Base-by-base conservation (phyloP, 1,140 invertebrate species). In the Eubasilissa regina region DNA sequence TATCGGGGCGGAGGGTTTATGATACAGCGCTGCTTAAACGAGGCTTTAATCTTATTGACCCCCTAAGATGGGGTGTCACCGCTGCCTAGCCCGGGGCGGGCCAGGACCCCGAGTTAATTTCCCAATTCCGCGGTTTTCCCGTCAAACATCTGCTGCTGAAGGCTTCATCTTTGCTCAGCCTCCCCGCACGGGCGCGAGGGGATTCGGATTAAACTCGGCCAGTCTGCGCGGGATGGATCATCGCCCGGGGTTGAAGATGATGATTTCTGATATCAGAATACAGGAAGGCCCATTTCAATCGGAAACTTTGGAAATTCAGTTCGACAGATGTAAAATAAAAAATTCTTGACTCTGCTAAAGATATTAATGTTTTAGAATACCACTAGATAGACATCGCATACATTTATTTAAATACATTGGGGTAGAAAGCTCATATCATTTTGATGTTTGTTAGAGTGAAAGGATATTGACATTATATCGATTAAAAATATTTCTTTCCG, bases 61-160 rank as follows among this genome's bases (percentile, higher is more conserved):
- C 62, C 62, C 62, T 44, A 58, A 13, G 9, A 19, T 13, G 11
- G 11, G 47, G 68, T 17, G 17, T 53, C 45, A 9, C 17, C 48
- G 21, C 21, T 25, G 21, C 17, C 47, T 53, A 45, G 70, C 70
- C 70, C 25, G 12, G 53, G 70, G 70, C 53, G 51, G 11, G 70
- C 25, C 70, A 56, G 75, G 75, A 79, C 77, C 77, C 80, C 58
- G 77, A 82, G 81, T 82, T 82, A 82, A 82, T 82, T 82, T 82
- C 81, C 78, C 81, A 68, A 79, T 82, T 79, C 78, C 81, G 81
- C 80, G 80, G 80, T 81, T 79, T 79, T 56, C 75, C 68, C 77
- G 58, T 66, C 72, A 81, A 82, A 82, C 78, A 82, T 79, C 81
- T 82, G 81, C 81, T 60, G 45, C 68, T 82, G 81, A 82, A 82